Evolutionary conservation across 1,140 invertebrate species (phyloP).

Genomic region (Cryptotermes secundus): DNA sequence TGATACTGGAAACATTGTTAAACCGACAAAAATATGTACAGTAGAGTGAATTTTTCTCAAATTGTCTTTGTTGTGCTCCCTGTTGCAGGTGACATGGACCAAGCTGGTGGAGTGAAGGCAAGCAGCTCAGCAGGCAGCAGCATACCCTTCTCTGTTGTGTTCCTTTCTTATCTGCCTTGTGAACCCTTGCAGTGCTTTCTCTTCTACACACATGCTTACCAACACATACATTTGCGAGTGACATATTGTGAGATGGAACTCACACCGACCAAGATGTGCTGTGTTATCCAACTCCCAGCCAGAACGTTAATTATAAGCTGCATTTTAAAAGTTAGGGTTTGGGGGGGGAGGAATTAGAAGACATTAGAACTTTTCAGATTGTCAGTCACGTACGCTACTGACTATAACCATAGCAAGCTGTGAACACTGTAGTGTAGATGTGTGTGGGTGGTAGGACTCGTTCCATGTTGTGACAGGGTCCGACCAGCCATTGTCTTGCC

Average conservation of each 20-base stretch:
- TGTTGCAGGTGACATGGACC: constrained; percentile 6
- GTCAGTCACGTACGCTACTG: neutral
- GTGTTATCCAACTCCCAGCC: neutral
- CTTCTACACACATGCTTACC: neutral
- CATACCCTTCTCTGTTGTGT: constrained; percentile 1
- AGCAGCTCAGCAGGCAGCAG: neutral
- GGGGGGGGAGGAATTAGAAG: neutral
- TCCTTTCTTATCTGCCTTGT: neutral
- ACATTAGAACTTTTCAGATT: neutral
- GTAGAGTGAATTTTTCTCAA: no score
- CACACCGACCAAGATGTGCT: neutral
- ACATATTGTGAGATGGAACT: neutral
- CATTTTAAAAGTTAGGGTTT: constrained; percentile 3
- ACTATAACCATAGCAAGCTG: neutral
- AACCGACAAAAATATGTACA: no score
- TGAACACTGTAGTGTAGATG: neutral
- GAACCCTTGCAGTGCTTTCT: neutral
- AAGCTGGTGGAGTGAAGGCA: neutral
- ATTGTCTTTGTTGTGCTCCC: no score
- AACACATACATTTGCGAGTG: neutral
- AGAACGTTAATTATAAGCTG: constrained; percentile 1
- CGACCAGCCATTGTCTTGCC: neutral
- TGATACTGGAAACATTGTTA: no score
- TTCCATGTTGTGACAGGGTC: neutral
- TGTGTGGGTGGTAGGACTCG: constrained; percentile 16